Conservation (phyloP, 2,888 invertebrate species). For the Protodeltote pygarga region DNA sequence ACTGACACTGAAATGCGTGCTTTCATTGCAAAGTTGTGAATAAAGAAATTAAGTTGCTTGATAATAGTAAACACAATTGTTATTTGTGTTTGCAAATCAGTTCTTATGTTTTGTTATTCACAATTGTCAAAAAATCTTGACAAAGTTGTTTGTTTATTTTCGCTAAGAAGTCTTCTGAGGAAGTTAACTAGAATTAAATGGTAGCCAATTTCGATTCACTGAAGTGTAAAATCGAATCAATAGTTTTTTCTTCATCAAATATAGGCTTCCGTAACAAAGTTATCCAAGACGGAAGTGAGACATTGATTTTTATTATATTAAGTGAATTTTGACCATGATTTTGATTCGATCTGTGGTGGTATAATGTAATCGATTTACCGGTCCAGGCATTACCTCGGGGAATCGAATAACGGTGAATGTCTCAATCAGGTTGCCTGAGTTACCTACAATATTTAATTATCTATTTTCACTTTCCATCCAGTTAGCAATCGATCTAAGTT, state of each 20-base stretch:
- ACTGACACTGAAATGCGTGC: too few species aligned
- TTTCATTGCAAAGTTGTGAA: too few species aligned
- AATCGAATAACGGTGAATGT: not conserved
- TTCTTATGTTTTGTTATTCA: too few species aligned
- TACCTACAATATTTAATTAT: not conserved
- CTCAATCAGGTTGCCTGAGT: not conserved
- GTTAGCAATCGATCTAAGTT: constrained; percentile 9
- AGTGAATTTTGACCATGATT: constrained; percentile 27
- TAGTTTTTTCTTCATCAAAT: constrained; percentile 46
- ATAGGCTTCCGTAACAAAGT: constrained; percentile 52
- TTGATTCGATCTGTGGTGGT: constrained; percentile 12
- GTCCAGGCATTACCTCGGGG: not conserved
- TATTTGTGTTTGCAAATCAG: too few species aligned
- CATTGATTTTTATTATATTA: constrained; percentile 30
- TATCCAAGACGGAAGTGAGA: constrained; percentile 53
- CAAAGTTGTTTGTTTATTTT: not conserved
- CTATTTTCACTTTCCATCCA: constrained; percentile 1
- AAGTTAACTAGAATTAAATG: constrained; percentile 36
- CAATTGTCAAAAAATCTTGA: too few species aligned
- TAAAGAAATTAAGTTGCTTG: too few species aligned
- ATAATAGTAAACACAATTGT: too few species aligned
- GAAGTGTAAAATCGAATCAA: constrained; percentile 61
- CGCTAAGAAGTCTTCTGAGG: constrained; percentile 36
- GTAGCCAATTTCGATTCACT: constrained; percentile 46
- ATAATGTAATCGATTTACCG: constrained; percentile 6